phyloP scores from a whole-genome alignment of 2,113 vertebrate genomes.

The Anser brachyrhynchus region DNA sequence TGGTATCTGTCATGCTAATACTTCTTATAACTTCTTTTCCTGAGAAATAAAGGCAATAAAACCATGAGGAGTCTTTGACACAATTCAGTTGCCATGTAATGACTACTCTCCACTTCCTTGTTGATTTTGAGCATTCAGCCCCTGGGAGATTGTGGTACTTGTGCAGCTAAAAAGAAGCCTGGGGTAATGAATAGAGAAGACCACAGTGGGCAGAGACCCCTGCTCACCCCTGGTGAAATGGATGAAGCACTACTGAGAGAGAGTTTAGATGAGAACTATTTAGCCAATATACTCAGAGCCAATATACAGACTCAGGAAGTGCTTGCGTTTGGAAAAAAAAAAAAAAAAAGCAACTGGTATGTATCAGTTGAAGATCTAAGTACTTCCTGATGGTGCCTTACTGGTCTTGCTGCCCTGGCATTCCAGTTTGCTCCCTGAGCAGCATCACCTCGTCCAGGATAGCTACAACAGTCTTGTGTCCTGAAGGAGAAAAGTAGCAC shows the following conservation, averaged over 20 bases:
- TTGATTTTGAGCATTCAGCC: background rate
- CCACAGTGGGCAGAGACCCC: background rate
- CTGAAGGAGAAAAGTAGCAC: background rate
- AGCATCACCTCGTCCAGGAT: background rate
- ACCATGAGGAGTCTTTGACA: background rate
- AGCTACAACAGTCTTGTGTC: background rate
- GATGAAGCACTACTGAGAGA: background rate
- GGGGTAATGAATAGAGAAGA: background rate
- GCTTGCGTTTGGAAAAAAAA: background rate
- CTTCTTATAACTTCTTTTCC: background rate
- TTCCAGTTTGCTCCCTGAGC: background rate
- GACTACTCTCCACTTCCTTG: background rate
- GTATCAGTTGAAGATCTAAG: background rate
- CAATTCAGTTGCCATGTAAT: background rate
- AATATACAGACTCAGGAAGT: background rate
- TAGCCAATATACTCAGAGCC: background rate
- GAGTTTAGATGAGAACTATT: background rate
- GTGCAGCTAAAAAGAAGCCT: background rate
- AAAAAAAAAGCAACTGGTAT: background rate
- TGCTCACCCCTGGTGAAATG: background rate
- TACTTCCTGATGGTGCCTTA: background rate
- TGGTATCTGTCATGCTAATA: background rate
- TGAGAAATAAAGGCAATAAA: slow-evolving; percentile 44
- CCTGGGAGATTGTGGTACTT: background rate
- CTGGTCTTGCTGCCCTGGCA: background rate